Percentiles rank a stretch among this genome's conserved stretches.
Conservation (phyloP, 2,888 invertebrate genomes). For the Strigamia transsilvanica region DNA sequence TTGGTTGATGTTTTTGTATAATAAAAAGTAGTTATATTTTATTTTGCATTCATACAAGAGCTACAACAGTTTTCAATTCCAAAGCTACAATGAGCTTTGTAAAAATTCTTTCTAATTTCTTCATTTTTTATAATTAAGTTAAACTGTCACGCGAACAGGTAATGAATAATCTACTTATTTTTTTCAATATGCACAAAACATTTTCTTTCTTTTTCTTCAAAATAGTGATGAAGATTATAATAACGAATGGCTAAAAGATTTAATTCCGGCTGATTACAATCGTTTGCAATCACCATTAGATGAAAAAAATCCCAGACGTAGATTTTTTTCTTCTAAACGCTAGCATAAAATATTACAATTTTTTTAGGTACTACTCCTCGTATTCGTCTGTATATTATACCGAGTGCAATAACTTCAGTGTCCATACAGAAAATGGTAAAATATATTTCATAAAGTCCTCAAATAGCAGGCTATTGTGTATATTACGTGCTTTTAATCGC, state of each 20-base stretch:
- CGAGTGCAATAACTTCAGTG: background rate
- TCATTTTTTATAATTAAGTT: too few relatives aligned
- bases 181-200: too few relatives aligned
- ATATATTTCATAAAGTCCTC: background rate
- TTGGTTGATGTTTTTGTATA: too few relatives aligned
- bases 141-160: too few relatives aligned
- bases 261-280: background rate
- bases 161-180: too few relatives aligned
- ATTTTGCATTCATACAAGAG: too few relatives aligned
- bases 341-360: background rate
- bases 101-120: too few relatives aligned
- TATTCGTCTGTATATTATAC: background rate
- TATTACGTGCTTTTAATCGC: background rate
- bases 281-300: background rate
- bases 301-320: background rate
- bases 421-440: background rate
- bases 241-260: background rate
- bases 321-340: background rate
- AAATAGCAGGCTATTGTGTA: background rate
- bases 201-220: background rate
- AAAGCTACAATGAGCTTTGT: too few relatives aligned
- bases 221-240: too few relatives aligned
- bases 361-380: background rate
- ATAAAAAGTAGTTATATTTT: too few relatives aligned
- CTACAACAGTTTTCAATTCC: too few relatives aligned